Conservation (phyloP, 2,888 invertebrate species). For the Lamproptera curius region DNA sequence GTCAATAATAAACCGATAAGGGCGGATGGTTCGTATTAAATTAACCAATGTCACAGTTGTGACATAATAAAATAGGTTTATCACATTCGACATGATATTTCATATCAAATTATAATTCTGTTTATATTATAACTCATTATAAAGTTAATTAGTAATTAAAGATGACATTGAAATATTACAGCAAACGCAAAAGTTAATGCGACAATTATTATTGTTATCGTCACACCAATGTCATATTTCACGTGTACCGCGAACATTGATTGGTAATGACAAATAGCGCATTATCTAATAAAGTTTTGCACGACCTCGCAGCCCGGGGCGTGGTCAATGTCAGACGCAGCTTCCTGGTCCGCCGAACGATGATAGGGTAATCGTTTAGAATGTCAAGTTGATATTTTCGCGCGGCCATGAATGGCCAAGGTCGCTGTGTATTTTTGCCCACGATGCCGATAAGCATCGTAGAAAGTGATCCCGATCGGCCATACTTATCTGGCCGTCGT, state of each 20-base stretch:
- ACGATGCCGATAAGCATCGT: slow-evolving; percentile 56
- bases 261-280: slow-evolving; percentile 14
- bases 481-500: slow-evolving; percentile 51
- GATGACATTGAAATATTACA: too few species aligned
- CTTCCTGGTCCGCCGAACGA: slow-evolving; percentile 71
- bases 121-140: too few species aligned
- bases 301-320: slow-evolving; percentile 35
- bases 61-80: too few species aligned
- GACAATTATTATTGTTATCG: too few species aligned
- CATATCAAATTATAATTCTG: too few species aligned
- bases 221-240: slow-evolving; percentile 14
- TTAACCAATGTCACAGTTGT: too few species aligned
- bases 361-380: slow-evolving; percentile 73
- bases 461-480: slow-evolving; percentile 70
- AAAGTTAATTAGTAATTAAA: too few species aligned
- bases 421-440: slow-evolving; percentile 60
- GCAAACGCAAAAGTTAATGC: too few species aligned
- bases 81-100: too few species aligned
- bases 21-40: too few species aligned
- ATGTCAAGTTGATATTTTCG: slow-evolving; percentile 75
- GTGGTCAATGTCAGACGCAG: slow-evolving; percentile 63
- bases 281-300: slow-evolving; percentile 26
- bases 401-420: slow-evolving; percentile 70
- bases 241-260: slow-evolving; percentile 6
- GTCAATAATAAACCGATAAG: too few species aligned